A percentile compares a stretch with the other conserved stretches of the same genome.
phyloP scores from a whole-genome alignment of 2,113 vertebrate genomes.

The Mugil cephalus region DNA sequence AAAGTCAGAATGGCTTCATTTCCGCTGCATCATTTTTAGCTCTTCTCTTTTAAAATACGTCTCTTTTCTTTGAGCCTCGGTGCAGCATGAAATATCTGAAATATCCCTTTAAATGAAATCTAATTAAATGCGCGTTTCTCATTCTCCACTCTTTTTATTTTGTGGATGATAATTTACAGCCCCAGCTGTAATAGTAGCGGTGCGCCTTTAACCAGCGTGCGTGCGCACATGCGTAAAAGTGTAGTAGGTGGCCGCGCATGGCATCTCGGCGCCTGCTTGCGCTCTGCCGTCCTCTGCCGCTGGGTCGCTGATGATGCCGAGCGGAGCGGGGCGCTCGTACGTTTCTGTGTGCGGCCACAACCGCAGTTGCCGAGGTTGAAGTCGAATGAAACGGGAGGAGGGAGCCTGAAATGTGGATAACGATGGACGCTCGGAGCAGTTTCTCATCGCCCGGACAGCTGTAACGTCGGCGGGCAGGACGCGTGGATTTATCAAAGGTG shows the following conservation, averaged over 20 bases:
- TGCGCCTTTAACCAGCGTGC: conserved; percentile 58
- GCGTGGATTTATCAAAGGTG: conserved; percentile 68
- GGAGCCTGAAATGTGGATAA: conserved; percentile 35
- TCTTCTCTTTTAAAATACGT: background rate
- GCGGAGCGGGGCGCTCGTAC: conserved; percentile 61
- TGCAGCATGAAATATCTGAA: background rate
- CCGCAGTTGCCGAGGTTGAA: conserved; percentile 68
- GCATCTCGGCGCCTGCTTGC: conserved; percentile 54
- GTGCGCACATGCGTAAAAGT: conserved; percentile 68
- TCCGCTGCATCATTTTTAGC: background rate
- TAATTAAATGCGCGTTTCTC: background rate
- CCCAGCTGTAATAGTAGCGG: conserved; percentile 38
- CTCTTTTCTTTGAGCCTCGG: too few species aligned
- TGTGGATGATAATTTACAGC: conserved; percentile 31
- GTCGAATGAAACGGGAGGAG: conserved; percentile 66
- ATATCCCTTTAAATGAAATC: background rate
- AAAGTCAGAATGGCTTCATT: background rate
- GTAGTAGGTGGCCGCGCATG: conserved; percentile 74
- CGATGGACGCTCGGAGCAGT: conserved; percentile 56
- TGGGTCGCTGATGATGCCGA: conserved; percentile 71
- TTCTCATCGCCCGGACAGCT: conserved; percentile 53
- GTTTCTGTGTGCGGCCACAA: conserved; percentile 45
- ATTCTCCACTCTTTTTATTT: background rate
- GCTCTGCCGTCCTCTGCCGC: conserved; percentile 78
- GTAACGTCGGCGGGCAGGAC: conserved; percentile 64